Evolutionary conservation across 2,113 vertebrate species (phyloP), one percentile per base, ranked within the genome.

Genomic region (Chroicocephalus ridibundus): DNA sequence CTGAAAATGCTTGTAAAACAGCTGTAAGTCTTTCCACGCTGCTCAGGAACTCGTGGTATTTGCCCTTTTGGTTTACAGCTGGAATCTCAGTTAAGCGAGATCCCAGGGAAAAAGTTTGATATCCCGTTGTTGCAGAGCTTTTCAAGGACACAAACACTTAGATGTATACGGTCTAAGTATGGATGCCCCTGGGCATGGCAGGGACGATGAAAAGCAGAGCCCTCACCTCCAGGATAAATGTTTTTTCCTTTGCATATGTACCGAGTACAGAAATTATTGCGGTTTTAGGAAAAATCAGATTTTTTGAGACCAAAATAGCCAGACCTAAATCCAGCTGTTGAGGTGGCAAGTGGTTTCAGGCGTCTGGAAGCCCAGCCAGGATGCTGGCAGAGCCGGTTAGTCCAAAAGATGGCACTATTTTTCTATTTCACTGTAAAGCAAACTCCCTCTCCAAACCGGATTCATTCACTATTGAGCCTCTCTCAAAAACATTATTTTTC

Each of bases 321-420:
- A 89, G 51, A 66, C 32, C 14, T 49, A 61, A 49, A 49, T 52
- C 10, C 58, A 55, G 58, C 51, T 38, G 49, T 38, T 38, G 22
- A 34, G 86, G n/a, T 46, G 57, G 46, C 10, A 25, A 32, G 69
- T 1, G 9, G 13, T n/a, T 88, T 26, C 1, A 18, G 18, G 19
- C 2, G 2, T 24, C 58, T 62, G 2, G 11, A 29, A 22, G 11
- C 21, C 5, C 47, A 52, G 68, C 25, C 16, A 11, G 42, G 69
- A 6, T 20, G 55, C 72, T 84, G 76, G 77, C 76, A 52, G 26
- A 34, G 75, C 69, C 9, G 5, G 11, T 27, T 18, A 64, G 64
- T 6, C 97, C 97, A 93, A 97, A 90, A 98, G 97, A 86, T 97
- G 97, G 97, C 96, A 94, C 92, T 97, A n/a, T 97, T 70, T 79